phyloP scores from a whole-genome alignment of 2,888 invertebrate species.

The Hyalella azteca region DNA sequence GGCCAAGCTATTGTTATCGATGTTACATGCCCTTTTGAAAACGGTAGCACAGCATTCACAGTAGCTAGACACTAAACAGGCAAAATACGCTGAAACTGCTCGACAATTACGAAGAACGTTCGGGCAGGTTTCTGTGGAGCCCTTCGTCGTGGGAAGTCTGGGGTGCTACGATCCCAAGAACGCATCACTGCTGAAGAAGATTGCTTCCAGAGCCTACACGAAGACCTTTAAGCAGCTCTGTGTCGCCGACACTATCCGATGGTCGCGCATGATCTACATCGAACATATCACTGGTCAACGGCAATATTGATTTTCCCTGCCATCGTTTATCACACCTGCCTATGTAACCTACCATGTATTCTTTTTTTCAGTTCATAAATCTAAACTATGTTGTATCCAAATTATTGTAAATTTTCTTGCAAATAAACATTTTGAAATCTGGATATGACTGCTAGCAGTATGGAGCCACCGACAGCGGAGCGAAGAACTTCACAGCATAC shows the following conservation, averaged over 20 bases:
- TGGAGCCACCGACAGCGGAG: too few relatives aligned
- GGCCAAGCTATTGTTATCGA: neutral
- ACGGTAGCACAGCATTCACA: neutral
- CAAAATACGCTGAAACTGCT: neutral
- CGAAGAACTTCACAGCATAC: too few relatives aligned
- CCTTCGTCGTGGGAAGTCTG: neutral
- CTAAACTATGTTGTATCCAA: too few relatives aligned
- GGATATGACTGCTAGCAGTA: too few relatives aligned
- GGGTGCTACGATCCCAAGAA: neutral
- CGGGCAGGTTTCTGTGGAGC: neutral
- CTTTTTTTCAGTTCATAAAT: too few relatives aligned
- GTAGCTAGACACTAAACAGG: neutral
- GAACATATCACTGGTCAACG: too few relatives aligned
- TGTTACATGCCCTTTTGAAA: neutral
- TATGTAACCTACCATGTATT: too few relatives aligned
- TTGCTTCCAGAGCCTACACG: neutral
- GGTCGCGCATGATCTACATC: too few relatives aligned
- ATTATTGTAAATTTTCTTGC: too few relatives aligned
- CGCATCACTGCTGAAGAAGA: neutral
- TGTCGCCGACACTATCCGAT: neutral
- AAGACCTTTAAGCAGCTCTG: neutral
- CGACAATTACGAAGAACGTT: neutral
- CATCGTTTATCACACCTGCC: too few relatives aligned
- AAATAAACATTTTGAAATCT: too few relatives aligned
- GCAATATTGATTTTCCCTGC: too few relatives aligned